Evolutionary conservation across 1,140 invertebrate genomes (phyloP).

Genomic region (Bombus sylvicola): DNA sequence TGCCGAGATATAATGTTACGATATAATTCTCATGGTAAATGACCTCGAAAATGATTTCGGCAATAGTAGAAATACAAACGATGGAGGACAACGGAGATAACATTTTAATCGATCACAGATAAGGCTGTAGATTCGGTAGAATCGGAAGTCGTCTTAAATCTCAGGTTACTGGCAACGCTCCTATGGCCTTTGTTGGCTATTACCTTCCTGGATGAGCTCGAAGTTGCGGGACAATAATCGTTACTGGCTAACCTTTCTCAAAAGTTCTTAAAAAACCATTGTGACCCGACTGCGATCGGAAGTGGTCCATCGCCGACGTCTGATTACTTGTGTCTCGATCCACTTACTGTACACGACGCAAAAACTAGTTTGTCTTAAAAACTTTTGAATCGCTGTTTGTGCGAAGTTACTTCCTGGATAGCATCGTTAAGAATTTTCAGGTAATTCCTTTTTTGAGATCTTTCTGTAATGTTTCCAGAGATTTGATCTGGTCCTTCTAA

Average conservation of each 20-base stretch:
- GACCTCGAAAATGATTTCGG: neutral
- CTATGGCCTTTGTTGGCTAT: conserved; percentile 74
- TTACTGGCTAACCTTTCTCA: conserved; percentile 73
- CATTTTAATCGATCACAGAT: conserved; percentile 71
- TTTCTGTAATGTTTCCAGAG: neutral
- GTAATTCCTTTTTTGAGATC: neutral
- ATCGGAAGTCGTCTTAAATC: conserved; percentile 59
- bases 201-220: conserved; percentile 69
- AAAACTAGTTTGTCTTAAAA: too few relatives aligned
- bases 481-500: too few relatives aligned
- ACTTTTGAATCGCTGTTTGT: too few relatives aligned
- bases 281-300: conserved; percentile 2
- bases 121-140: conserved; percentile 31
- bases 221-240: conserved; percentile 73
- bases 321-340: conserved; percentile 9
- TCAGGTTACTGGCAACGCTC: conserved; percentile 65
- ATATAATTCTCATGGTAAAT: neutral
- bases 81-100: conserved; percentile 44
- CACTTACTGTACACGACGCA: neutral
- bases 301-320: neutral
- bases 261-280: conserved; percentile 72
- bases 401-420: neutral
- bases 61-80: too few relatives aligned
- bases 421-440: neutral
- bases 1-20: neutral